Conservation (phyloP, 2,113 vertebrate genomes). For the Pterocles burchelli region DNA sequence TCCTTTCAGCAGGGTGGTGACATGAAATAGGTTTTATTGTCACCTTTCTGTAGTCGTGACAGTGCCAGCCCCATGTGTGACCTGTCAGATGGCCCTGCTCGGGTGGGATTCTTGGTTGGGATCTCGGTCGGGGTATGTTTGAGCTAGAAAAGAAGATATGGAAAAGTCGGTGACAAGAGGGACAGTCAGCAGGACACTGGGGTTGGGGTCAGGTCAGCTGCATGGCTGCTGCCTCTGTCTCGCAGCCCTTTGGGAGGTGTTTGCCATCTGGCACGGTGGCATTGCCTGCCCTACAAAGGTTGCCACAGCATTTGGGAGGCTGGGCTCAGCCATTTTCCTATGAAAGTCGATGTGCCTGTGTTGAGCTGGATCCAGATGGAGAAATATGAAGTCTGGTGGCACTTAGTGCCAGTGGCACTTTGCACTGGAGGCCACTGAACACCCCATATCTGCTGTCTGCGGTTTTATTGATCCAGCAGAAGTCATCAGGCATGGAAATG, state of each 20-base stretch:
- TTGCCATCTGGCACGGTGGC: not conserved
- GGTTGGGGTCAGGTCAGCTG: not conserved
- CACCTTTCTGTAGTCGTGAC: not conserved
- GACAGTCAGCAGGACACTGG: not conserved
- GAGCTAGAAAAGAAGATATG: not conserved
- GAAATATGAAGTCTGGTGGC: not conserved
- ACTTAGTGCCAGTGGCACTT: not conserved
- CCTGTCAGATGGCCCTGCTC: not conserved
- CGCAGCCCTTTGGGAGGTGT: accelerated
- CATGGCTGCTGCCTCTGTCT: not conserved
- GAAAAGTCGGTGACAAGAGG: not conserved
- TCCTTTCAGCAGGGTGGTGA: not conserved
- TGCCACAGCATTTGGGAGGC: not conserved
- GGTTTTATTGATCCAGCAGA: not conserved
- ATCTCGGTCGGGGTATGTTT: not conserved
- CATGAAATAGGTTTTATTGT: not conserved
- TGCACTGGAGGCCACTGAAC: not conserved
- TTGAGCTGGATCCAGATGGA: not conserved
- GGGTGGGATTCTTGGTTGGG: not conserved
- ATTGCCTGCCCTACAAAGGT: not conserved
- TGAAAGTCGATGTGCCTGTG: not conserved
- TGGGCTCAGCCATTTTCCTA: not conserved
- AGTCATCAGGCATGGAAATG: not conserved
- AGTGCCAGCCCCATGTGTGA: not conserved
- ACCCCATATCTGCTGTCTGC: not conserved